Base-by-base conservation (phyloP, 2,113 vertebrate genomes). In the Odocoileus virginianus region DNA sequence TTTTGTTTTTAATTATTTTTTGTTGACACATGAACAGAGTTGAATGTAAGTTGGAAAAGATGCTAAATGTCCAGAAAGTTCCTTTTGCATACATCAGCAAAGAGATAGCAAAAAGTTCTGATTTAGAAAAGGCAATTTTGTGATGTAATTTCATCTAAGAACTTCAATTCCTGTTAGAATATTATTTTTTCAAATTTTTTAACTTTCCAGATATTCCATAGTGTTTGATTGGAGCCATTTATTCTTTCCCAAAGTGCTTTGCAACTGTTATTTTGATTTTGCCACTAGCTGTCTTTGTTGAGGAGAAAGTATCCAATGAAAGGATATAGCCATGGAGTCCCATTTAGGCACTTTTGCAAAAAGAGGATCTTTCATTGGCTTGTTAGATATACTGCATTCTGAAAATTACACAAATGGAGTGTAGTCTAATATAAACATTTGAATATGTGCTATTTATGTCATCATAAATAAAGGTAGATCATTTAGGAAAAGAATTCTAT, bases 61-160 rank as follows among this genome's bases (percentile, higher is more conserved):
- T 54, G 43, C 55, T 96, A 87, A 71, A 43, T 95, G 57, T 71
- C 43, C 83, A 85, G 45, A 86, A 96, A 71, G 30, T 82, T 83
- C 27, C 50, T 87, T 94, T 95, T 95, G 74, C 4, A 45, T 84
- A 52, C 40, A 76, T 71, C 76, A 15, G 45, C 76, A 96, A 47
- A 81, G 58, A 94, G 64, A n/a, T 15, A 93, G 40, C 60, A 91
- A 50, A 71, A 36, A 92, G 40, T 79, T 94, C n/a, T 96, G 52
- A 61, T 87, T 96, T 60, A 87, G 81, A 95, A 96, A 96, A 96
- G 64, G 52, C 40, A 81, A 7, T 95, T 94, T 95, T 87, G 57
- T 95, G 30, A 30, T 96, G 19, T 91, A 61, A 91, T 96, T 96
- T 95, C 36, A 33, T 96, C n/a, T 58, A 82, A 97, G 52, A 90